A percentile compares a stretch with the other conserved stretches of the same genome.
phyloP scores from a whole-genome alignment of 1,140 invertebrate genomes.

The Harpegnathos saltator region DNA sequence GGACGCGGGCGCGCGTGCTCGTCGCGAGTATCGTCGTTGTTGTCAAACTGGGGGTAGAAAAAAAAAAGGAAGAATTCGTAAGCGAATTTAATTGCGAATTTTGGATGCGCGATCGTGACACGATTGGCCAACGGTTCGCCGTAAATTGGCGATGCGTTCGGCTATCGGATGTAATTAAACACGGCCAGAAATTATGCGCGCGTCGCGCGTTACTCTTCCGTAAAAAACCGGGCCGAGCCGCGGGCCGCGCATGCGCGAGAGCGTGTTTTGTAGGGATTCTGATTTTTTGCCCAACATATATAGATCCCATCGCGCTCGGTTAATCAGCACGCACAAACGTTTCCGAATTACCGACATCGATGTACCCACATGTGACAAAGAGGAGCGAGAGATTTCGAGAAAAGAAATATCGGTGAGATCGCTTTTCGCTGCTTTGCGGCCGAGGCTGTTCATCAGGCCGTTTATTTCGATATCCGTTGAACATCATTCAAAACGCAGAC shows the following conservation, averaged over 20 bases:
- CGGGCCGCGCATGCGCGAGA: no score
- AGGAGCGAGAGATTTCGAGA: not conserved
- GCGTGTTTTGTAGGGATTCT: conserved; percentile 7
- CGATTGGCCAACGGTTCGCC: conserved; percentile 12
- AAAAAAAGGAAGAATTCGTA: conserved; percentile 29
- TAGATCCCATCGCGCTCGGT: not conserved
- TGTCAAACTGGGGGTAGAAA: not conserved
- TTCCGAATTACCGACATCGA: not conserved
- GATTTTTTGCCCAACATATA: conserved; percentile 5
- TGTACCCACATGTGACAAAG: not conserved
- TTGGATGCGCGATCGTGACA: conserved; percentile 42
- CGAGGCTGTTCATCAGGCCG: not conserved
- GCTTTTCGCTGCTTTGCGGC: not conserved
- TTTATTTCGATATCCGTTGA: not conserved
- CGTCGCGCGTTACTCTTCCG: not conserved
- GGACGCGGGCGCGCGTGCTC: not conserved
- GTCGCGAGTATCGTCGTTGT: conserved; percentile 21
- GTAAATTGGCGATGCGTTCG: conserved; percentile 42
- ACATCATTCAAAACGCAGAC: not conserved
- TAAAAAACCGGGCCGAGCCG: not conserved
- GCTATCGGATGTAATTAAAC: conserved; percentile 24
- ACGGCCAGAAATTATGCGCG: conserved; percentile 38
- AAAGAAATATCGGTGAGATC: conserved; percentile 1
- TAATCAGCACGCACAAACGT: not conserved
- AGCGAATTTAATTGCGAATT: conserved; percentile 57